These are phyloP conservation scores for Pemphredon lugubris DNA, from an alignment of 2,888 invertebrate species.

Conservation along the genomic window DNA sequence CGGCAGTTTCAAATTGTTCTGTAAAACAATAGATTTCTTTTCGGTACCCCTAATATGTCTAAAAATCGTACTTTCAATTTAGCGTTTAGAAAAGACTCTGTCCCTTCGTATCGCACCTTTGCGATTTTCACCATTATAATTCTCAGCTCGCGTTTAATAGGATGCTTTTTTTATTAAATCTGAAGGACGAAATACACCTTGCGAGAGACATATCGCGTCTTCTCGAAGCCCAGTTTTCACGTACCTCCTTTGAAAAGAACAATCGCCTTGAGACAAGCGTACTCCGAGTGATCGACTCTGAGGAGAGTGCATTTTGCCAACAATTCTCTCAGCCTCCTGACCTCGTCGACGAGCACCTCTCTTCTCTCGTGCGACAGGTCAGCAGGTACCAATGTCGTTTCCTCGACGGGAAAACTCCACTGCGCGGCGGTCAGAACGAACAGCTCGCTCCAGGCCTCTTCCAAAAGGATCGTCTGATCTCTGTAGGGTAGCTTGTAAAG, in stretches of 20 bases:
- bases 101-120: no score
- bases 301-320: constrained; percentile 85
- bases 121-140: no score
- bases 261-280: constrained; percentile 91
- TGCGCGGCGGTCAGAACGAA: constrained; percentile 92
- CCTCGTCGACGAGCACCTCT: constrained; percentile 83
- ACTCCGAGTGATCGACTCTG: constrained; percentile 91
- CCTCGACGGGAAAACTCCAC: constrained; percentile 88
- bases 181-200: no score
- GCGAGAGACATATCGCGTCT: no score
- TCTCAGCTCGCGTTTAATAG: no score
- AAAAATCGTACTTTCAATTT: no score
- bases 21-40: no score
- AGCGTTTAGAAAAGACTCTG: no score
- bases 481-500: constrained; percentile 83
- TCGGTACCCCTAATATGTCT: no score
- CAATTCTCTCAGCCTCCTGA: constrained; percentile 85
- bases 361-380: constrained; percentile 83
- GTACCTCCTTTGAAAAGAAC: constrained; percentile 91
- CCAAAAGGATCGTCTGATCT: constrained; percentile 89
- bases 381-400: constrained; percentile 81
- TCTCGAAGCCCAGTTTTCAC: no score
- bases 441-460: constrained; percentile 92
- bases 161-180: no score
- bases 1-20: no score